These are phyloP conservation scores for Geotrupes spiniger DNA, from an alignment of 2,888 invertebrate genomes.

Conservation along the genomic window DNA sequence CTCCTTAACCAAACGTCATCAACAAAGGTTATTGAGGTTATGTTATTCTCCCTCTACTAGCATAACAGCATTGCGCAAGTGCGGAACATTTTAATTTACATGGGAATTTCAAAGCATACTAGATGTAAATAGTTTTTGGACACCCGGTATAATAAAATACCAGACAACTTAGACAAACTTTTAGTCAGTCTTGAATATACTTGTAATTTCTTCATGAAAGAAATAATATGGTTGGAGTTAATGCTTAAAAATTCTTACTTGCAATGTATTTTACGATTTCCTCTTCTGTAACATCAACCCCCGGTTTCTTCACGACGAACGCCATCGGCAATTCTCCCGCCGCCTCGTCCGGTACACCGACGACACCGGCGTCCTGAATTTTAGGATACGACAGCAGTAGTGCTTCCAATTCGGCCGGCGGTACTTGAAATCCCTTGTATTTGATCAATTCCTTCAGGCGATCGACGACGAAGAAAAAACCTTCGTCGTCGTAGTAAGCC, in stretches of 20 bases:
- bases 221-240: no score
- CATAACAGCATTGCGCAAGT: no score
- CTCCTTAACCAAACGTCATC: no score
- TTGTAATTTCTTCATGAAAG: no score
- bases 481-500: constrained; percentile 76
- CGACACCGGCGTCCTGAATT: constrained; percentile 77
- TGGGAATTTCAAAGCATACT: no score
- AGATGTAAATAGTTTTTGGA: no score
- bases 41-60: no score
- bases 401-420: constrained; percentile 85
- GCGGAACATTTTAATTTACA: no score
- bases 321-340: constrained; percentile 76
- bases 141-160: no score
- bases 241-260: constrained; percentile 26
- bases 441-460: constrained; percentile 88
- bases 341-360: constrained; percentile 69
- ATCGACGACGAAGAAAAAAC: constrained; percentile 78
- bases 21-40: no score
- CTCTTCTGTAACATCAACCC: constrained; percentile 50
- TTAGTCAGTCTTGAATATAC: no score
- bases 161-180: no score
- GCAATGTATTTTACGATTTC: constrained; percentile 50
- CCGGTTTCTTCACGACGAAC: constrained; percentile 66
- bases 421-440: constrained; percentile 80
- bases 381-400: constrained; percentile 67